A percentile compares a stretch with the other conserved stretches of the same genome.
Conservation (phyloP, 2,113 vertebrate genomes). For the Tetraodon nigroviridis region DNA sequence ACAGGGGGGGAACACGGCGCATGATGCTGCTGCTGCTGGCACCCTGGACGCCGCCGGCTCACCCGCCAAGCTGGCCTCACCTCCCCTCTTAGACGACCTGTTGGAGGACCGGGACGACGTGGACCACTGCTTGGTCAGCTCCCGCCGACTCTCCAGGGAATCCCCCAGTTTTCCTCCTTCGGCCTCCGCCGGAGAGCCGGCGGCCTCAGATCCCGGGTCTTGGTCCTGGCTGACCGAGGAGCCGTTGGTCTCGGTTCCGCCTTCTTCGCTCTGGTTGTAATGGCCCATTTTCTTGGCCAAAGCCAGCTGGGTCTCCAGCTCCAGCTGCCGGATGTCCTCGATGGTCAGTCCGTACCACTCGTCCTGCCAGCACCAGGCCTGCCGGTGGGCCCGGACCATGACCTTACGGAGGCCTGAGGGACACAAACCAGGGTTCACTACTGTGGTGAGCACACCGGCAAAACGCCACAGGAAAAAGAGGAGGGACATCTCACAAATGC, state of each 20-base stretch:
- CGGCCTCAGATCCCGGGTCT: constrained; percentile 62
- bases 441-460: not conserved
- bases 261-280: constrained; percentile 77
- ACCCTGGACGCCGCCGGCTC: not conserved
- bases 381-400: constrained; percentile 94
- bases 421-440: not conserved
- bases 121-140: constrained; percentile 97
- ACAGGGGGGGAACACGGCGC: constrained; percentile 5
- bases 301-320: constrained; percentile 93
- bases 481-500: too few species aligned
- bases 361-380: constrained; percentile 99
- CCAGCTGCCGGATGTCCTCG: constrained; percentile 91
- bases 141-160: constrained; percentile 75
- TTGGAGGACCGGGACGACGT: constrained; percentile 91
- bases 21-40: constrained; percentile 7
- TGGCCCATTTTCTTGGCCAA: constrained; percentile 94
- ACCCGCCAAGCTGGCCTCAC: constrained; percentile 59
- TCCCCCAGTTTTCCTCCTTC: constrained; percentile 67
- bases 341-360: constrained; percentile 97
- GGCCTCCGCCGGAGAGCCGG: constrained; percentile 49
- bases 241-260: constrained; percentile 33
- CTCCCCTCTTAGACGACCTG: constrained; percentile 92
- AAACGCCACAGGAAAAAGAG: not conserved
- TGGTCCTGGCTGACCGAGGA: constrained; percentile 61
- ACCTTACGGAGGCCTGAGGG: constrained; percentile 88